phyloP scores from a whole-genome alignment of 35 echinoderm and acorn worm species.

The Ophioderma brevispina region DNA sequence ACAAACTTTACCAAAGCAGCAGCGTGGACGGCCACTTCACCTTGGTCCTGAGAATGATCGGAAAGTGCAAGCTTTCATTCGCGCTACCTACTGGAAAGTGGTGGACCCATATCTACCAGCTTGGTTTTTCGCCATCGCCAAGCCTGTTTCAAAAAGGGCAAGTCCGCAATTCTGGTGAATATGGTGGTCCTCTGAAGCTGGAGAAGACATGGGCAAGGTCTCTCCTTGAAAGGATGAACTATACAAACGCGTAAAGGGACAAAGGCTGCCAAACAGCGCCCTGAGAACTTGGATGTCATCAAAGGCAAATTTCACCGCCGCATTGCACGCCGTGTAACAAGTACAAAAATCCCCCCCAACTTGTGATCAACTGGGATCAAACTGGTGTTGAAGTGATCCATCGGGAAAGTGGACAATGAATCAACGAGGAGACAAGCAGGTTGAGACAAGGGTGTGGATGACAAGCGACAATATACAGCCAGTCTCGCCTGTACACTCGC shows the following conservation, averaged over 20 bases:
- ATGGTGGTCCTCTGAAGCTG: background rate
- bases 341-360: constrained; percentile 17
- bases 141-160: background rate
- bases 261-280: background rate
- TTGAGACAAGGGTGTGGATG: constrained; percentile 26
- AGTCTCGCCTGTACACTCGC: too few relatives aligned
- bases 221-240: background rate
- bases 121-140: background rate
- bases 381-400: constrained; percentile 33
- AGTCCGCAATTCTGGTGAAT: background rate
- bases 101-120: background rate
- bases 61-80: constrained; percentile 25
- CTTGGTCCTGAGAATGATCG: constrained; percentile 12
- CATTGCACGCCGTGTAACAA: constrained; percentile 10
- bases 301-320: background rate
- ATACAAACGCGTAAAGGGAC: background rate
- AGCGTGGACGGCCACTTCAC: constrained; percentile 14
- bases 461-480: constrained; percentile 33
- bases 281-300: background rate
- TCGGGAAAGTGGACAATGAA: constrained; percentile 34
- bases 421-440: constrained; percentile 10
- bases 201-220: background rate
- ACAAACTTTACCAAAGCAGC: constrained; percentile 26
- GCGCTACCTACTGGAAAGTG: background rate
- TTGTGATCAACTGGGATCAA: constrained; percentile 52